These are phyloP conservation scores for Chondrilla cf. caribensis DNA, from an alignment of 37 sponge, comb jelly and placozoan genomes.

Conservation along the genomic window DNA sequence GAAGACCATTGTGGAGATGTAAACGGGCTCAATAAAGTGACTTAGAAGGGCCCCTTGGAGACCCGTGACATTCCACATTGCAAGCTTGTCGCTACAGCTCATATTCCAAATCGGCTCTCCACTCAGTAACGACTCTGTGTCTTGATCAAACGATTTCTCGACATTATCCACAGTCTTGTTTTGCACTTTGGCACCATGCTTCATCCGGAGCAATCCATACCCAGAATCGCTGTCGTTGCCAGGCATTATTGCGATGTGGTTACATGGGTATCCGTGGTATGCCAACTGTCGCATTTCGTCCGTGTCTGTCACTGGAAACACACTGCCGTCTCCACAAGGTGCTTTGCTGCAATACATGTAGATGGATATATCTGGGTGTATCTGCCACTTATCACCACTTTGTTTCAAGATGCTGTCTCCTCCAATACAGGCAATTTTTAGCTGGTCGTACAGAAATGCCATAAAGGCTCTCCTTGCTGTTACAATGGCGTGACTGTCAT, in stretches of 20 bases:
- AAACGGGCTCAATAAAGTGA: slow-evolving; percentile 20
- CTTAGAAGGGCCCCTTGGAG: slow-evolving; percentile 25
- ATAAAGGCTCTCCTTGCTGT: slow-evolving; percentile 34
- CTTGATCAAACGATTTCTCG: background rate
- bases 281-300: too few relatives aligned
- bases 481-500: slow-evolving; percentile 39
- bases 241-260: background rate
- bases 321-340: slow-evolving; percentile 43
- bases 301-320: slow-evolving; percentile 1
- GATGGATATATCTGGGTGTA: slow-evolving; percentile 33
- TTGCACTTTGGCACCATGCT: background rate
- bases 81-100: slow-evolving; percentile 37
- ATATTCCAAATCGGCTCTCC: slow-evolving; percentile 42
- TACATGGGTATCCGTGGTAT: background rate
- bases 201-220: slow-evolving; percentile 35
- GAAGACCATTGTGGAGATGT: slow-evolving; percentile 5
- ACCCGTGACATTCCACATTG: slow-evolving; percentile 30
- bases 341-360: slow-evolving; percentile 41
- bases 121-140: slow-evolving; percentile 23
- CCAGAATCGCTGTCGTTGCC: background rate
- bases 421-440: background rate
- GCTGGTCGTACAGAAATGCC: slow-evolving; percentile 26
- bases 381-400: background rate
- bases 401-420: background rate
- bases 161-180: background rate